These are phyloP conservation scores for Otolemur garnettii DNA, from an alignment of 2,113 vertebrate genomes.

Conservation along the genomic window DNA sequence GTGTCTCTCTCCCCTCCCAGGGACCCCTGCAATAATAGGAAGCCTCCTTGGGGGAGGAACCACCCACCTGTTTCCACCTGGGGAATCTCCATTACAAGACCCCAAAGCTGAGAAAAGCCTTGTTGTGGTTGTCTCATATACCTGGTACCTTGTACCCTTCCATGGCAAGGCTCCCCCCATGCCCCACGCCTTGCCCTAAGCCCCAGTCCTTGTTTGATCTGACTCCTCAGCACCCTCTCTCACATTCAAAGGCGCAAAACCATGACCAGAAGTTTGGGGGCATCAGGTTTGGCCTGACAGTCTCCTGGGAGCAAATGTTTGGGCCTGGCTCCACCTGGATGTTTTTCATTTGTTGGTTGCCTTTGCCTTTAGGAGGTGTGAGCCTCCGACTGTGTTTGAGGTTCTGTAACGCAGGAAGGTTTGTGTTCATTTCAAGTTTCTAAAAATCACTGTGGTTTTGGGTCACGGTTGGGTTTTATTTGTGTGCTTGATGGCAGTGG, in stretches of 20 bases:
- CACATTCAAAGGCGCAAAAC: background rate
- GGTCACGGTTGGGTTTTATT: background rate
- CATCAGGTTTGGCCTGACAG: background rate
- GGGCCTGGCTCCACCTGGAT: background rate
- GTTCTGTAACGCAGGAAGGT: slow-evolving; percentile 33
- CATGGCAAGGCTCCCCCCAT: background rate
- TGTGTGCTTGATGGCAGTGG: background rate
- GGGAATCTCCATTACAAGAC: background rate
- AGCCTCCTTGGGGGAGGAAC: background rate
- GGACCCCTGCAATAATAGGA: background rate
- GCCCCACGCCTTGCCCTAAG: background rate
- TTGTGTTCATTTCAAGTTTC: slow-evolving; percentile 34
- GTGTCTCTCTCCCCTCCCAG: background rate
- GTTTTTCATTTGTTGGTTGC: background rate
- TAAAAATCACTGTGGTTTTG: slow-evolving; percentile 32
- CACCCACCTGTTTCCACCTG: background rate
- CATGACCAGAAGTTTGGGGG: background rate
- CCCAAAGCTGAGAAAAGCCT: background rate
- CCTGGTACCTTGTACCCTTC: background rate
- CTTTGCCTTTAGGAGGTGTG: background rate
- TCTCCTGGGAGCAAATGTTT: background rate
- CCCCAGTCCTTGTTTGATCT: background rate
- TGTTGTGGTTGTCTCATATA: too few species aligned
- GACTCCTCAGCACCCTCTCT: background rate
- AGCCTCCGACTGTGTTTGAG: background rate